These are phyloP conservation scores for Argya squamiceps DNA, from an alignment of 2,797 vertebrate genomes.

Conservation along the genomic window DNA sequence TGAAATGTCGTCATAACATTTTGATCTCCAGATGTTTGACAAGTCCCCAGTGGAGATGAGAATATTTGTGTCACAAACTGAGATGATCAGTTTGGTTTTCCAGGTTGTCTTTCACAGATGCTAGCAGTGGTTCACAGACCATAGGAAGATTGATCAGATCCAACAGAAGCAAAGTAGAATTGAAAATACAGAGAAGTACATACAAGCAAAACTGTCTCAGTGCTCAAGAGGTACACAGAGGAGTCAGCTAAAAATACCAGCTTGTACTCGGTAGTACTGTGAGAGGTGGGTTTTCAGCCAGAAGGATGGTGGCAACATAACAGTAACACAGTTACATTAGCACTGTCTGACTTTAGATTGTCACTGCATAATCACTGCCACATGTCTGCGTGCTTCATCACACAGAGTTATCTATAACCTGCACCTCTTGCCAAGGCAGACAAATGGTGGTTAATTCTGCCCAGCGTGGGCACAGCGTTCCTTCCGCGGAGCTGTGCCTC, in stretches of 20 bases:
- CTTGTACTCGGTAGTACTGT: conserved; percentile 18
- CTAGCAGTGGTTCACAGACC: not conserved
- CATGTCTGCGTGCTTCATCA: conserved; percentile 5
- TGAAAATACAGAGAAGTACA: not conserved
- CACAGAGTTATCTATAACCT: conserved; percentile 41
- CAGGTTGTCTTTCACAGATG: not conserved
- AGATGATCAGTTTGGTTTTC: not conserved
- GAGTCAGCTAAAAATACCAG: conserved; percentile 51
- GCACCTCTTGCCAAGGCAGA: conserved; percentile 1
- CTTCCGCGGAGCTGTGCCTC: not conserved
- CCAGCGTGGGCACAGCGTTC: not conserved
- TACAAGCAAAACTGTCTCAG: not conserved
- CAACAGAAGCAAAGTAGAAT: not conserved
- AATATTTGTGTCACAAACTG: not conserved
- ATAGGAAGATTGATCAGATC: not conserved
- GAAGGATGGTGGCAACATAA: conserved; percentile 51
- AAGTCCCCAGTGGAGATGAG: not conserved
- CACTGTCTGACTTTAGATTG: conserved; percentile 40
- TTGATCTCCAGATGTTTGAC: not conserved
- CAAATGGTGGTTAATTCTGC: not conserved
- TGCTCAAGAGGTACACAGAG: not conserved
- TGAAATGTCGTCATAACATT: not conserved
- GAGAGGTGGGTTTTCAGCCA: conserved; percentile 42
- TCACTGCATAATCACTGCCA: conserved; percentile 31
- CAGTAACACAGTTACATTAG: conserved; percentile 40